These are phyloP conservation scores for Ctenicera cuprea DNA, from an alignment of 2,888 invertebrate genomes.

Conservation along the genomic window DNA sequence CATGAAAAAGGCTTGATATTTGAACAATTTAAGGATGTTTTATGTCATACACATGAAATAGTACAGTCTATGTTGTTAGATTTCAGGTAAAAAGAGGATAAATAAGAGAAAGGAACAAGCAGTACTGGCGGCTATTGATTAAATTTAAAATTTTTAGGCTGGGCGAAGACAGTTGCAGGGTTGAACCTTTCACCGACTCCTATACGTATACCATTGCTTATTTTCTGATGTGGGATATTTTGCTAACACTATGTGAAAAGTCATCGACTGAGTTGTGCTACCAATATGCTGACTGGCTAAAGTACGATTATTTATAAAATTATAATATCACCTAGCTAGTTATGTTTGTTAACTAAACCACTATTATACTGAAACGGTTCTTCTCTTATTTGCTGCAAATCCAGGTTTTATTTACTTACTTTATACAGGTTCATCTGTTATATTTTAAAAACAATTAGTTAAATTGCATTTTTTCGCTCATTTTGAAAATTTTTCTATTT, in stretches of 20 bases:
- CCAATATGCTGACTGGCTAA: slow-evolving; percentile 83
- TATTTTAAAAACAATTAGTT: too few relatives aligned
- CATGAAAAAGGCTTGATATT: slow-evolving; percentile 71
- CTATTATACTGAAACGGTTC: too few relatives aligned
- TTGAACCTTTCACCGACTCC: slow-evolving; percentile 77
- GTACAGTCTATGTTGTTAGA: slow-evolving; percentile 75
- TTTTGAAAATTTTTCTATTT: too few relatives aligned
- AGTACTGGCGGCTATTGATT: too few relatives aligned
- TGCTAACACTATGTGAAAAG: slow-evolving; percentile 79
- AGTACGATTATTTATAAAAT: slow-evolving; percentile 62
- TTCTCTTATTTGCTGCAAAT: too few relatives aligned
- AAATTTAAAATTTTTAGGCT: slow-evolving; percentile 72
- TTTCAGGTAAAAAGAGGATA: slow-evolving; percentile 72
- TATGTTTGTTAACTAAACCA: too few relatives aligned
- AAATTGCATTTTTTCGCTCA: too few relatives aligned
- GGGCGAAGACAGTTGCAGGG: slow-evolving; percentile 76
- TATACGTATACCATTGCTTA: slow-evolving; percentile 80
- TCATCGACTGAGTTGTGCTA: slow-evolving; percentile 83
- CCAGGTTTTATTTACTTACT: too few relatives aligned
- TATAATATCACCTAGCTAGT: slow-evolving; percentile 60
- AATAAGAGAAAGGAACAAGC: too few relatives aligned
- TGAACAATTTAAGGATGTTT: slow-evolving; percentile 70
- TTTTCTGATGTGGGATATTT: slow-evolving; percentile 82
- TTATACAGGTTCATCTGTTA: too few relatives aligned
- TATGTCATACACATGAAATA: slow-evolving; percentile 71